Base-by-base conservation (phyloP, 2,797 vertebrate species). In the Parambassis ranga region DNA sequence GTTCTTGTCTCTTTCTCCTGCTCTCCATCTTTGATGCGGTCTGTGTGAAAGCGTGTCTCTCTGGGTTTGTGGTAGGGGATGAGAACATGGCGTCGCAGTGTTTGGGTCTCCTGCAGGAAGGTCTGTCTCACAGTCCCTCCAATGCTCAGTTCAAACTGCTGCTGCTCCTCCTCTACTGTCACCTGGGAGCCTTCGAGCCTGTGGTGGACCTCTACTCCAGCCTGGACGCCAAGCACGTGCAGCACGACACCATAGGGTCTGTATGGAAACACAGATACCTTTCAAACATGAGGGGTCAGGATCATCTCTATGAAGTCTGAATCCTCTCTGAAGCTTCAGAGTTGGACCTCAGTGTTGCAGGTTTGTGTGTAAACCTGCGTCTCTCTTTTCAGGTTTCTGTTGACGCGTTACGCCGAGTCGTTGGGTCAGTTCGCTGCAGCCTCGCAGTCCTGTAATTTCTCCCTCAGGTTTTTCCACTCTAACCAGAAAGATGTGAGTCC, bases 401-500 rank as follows among this genome's bases (percentile, higher is more conserved):
- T 99, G 83, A 98, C 97, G 0, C 96, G 97, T 70, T 98, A 96
- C 6, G 96, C 95, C 0, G 94, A 92, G 77, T 88, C 97, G 0
- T 81, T 98, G 88, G 97, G 97, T 83, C 97, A 98, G 73, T 98
- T 98, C 3, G 90, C 95, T 81, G 96, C 96, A 86, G 96, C 97
- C 46, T 96, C 96, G 75, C 97, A 99, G 81, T 94, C 97, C 76
- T 99, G 94, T 90, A 98, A 98, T 75, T 98, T 98, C 89, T 96
- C 97, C 81, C 96, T 99, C 95, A 96, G 97, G 95, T 99, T 99
- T 95, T 99, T 98, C 93, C 97, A 99, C 94, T 99, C 97, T 37
- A 99, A 99, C 93, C 97, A 99, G 95, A 99, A 99, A 98, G 97
- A 99, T 98, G 97, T 99, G 89, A 95, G 97, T 95, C 71, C 2